phyloP scores from a whole-genome alignment of 2,888 invertebrate species.

The Tipula unca region DNA sequence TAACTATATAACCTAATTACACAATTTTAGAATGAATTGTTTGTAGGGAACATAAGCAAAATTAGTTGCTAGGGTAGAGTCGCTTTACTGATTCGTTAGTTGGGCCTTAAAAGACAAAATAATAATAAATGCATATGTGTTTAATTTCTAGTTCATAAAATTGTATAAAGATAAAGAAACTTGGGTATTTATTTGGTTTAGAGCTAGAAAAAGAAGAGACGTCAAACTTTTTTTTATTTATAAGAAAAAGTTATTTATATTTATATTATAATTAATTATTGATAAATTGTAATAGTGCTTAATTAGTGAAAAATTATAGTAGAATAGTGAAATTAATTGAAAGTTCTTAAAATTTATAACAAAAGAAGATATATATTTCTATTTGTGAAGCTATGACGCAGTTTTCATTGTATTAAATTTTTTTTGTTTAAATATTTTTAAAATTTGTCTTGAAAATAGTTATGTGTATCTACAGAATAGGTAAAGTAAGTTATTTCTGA shows the following conservation, averaged over 20 bases:
- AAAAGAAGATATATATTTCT: neutral
- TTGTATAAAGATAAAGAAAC: neutral
- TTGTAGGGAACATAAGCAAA: too few relatives aligned
- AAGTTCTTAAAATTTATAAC: neutral
- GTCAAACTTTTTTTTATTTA: neutral
- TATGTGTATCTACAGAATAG: slow-evolving; percentile 15
- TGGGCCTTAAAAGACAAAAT: neutral
- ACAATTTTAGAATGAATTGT: neutral
- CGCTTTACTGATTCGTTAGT: neutral
- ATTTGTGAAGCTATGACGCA: neutral
- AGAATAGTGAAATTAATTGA: neutral
- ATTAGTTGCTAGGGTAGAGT: neutral
- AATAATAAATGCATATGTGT: neutral
- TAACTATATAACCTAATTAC: neutral
- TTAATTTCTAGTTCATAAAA: neutral
- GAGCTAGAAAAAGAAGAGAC: neutral
- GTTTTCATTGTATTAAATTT: neutral
- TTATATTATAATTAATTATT: neutral
- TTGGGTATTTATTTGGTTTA: neutral
- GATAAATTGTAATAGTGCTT: neutral
- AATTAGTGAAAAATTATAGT: neutral
- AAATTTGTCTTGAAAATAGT: neutral
- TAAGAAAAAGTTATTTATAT: neutral
- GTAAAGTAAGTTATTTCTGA: neutral
- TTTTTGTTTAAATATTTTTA: neutral